phyloP scores from a whole-genome alignment of 2,113 vertebrate species.

The Austrofundulus limnaeus region DNA sequence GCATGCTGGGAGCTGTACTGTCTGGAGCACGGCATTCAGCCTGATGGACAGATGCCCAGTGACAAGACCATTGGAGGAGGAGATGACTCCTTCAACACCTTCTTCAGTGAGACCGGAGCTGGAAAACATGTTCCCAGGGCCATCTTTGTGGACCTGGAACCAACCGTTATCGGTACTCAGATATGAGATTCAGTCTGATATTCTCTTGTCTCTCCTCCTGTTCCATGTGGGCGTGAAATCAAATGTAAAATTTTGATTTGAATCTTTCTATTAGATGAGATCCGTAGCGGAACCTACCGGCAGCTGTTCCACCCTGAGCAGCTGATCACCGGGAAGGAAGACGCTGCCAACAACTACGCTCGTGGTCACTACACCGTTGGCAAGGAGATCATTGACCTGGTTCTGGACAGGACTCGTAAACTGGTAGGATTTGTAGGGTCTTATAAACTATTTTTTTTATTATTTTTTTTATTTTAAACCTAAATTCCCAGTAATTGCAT shows the following conservation, averaged over 20 bases:
- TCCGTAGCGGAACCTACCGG: slow-evolving; percentile 82
- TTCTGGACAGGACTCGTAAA: slow-evolving; percentile 73
- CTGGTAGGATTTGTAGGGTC: slow-evolving; percentile 59
- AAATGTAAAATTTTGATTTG: too few species aligned
- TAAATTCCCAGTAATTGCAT: too few species aligned
- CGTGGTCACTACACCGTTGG: slow-evolving; percentile 79
- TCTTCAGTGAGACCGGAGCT: slow-evolving; percentile 78
- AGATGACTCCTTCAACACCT: slow-evolving; percentile 78
- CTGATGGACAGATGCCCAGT: slow-evolving; percentile 74
- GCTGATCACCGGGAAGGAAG: slow-evolving; percentile 86
- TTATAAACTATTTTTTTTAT: too few species aligned
- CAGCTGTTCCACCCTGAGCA: slow-evolving; percentile 87
- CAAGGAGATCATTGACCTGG: slow-evolving; percentile 76
- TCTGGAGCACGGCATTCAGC: slow-evolving; percentile 84
- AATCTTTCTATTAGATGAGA: slow-evolving; percentile 78
- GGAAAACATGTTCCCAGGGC: slow-evolving; percentile 78
- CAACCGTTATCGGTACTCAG: slow-evolving; percentile 68
- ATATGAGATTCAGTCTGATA: too few species aligned
- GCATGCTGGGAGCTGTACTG: slow-evolving; percentile 91
- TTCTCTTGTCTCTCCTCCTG: too few species aligned
- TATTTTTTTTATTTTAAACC: too few species aligned
- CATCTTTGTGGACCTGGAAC: slow-evolving; percentile 77
- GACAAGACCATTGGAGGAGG: slow-evolving; percentile 72
- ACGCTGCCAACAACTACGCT: slow-evolving; percentile 88
- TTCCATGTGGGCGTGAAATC: too few species aligned